A percentile compares a stretch with the other conserved stretches of the same genome.
These are phyloP conservation scores for Gymnorhina tibicen DNA, from an alignment of 2,113 vertebrate genomes.

Conservation along the genomic window DNA sequence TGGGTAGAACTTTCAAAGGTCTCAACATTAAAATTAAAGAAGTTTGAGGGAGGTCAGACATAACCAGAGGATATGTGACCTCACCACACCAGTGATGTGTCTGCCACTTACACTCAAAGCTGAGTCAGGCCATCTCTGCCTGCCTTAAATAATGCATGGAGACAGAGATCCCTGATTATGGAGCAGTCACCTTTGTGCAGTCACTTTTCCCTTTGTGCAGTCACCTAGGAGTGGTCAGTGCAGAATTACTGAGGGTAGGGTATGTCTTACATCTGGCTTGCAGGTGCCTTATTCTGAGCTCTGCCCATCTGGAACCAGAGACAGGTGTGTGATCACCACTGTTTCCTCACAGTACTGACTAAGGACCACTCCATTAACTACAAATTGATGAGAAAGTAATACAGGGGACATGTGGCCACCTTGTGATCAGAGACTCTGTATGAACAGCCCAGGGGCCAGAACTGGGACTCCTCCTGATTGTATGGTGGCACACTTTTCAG, in stretches of 20 bases:
- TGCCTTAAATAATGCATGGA: background rate
- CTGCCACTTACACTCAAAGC: background rate
- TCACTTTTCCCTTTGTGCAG: background rate
- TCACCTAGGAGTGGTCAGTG: background rate
- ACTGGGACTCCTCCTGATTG: background rate
- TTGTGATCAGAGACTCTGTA: background rate
- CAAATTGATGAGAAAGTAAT: background rate
- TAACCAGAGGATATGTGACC: background rate
- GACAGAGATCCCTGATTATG: background rate
- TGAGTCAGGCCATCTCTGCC: background rate
- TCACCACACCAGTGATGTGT: background rate
- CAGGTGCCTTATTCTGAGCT: background rate
- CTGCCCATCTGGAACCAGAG: background rate
- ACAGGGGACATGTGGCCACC: background rate
- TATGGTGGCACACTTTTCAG: background rate
- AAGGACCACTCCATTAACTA: background rate
- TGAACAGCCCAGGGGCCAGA: background rate
- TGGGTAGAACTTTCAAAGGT: background rate
- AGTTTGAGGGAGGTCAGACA: background rate
- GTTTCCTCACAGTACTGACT: background rate
- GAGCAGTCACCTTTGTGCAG: background rate
- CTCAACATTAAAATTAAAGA: background rate
- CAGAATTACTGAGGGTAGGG: background rate
- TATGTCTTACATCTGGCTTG: background rate
- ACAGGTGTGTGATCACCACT: background rate